Base-by-base conservation (phyloP, 1,140 invertebrate genomes). In the Drepana arcuata region DNA sequence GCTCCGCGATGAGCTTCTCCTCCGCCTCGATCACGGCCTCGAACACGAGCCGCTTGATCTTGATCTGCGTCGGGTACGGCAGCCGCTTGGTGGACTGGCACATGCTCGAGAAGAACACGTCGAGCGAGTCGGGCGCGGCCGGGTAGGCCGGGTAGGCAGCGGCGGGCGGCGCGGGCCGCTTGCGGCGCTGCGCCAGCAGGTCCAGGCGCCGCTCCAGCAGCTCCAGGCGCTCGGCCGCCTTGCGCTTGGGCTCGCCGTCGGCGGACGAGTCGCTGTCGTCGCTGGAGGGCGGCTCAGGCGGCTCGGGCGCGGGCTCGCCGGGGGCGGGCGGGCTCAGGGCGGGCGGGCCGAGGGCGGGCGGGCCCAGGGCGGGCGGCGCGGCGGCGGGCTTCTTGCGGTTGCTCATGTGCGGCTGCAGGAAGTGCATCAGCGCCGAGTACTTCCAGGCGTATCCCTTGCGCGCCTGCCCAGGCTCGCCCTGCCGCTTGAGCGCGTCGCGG, bases 61-160 rank as follows among this genome's bases (percentile, higher is more conserved):
- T 58, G 23, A 81, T 70, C 44, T 81, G 77, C 24, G 72, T 55
- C 7, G 56, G 69, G 38, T 65, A 75, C 4, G 78, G 73, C 13
- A 82, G 58, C n/a, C 74, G 55, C 50, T 78, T 78, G 14, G 74
- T 78, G 11, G 73, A 64, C 51, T 79, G 70, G 39, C 72, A 79
- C 78, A 82, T 82, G 58, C 74, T 60, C 53, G 74, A 70, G 59
- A 82, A 82, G 58, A 82, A 82, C 32, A 82, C 70, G 48, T 80
- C 74, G 24, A 82, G 55, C 14, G 78, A 65, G 45, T 79, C 77
- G 7, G 68, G 63, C 12, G 44, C 24, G 21, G 41, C 38, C 7
- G 30, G 9, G 16, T 10, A 13, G 51, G 42, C 21, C 44, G 4
- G 21, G 13, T n/a, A 23, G 21, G 9, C 24, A 7, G n/a, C 10